Evolutionary conservation across 2,113 vertebrate genomes (phyloP), one percentile per base, ranked within the genome.

Genomic region (Siniperca knerii): DNA sequence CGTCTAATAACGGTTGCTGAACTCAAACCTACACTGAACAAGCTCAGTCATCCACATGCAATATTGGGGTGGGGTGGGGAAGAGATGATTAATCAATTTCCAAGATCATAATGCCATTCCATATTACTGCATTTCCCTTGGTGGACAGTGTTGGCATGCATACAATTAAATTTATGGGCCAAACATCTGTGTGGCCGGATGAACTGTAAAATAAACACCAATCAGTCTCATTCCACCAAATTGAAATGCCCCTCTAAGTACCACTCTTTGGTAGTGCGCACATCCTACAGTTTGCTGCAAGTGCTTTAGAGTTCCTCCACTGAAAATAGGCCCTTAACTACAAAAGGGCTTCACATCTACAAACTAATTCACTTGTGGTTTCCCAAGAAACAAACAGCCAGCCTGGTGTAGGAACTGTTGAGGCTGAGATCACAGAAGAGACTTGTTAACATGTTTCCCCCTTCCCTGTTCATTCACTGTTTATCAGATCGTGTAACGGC

Each of bases 21-120:
- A 82, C 77, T 82, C 55, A 90, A 87, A 82, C 70, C 69, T 79
- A 84, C 66, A 60, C 70, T 29, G 67, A 70, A 77, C 67, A 71
- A 81, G 61, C 79, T 88, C 65, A 58, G 66, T 75, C 76, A 78
- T 85, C 65, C 87, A 89, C 88, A 90, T 90, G 90, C 85, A 90
- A 88, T 83, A 85, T 75, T 72, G 65, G 46, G 29, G 29, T 29
- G 29, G 29, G 29, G 29, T 29, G 29, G 29, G 29, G 29, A 29
- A 29, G 29, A 57, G 21, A 75, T 54, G 54, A 88, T 20, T 0
- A 84, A 60, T 77, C 21, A 16, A 48, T 69, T 78, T 87, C 79
- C 55, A 77, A 85, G 57, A 79, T 81, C 66, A 79, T 58, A 87
- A 85, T 83, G 81, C 84, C 83, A 54, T 77, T 85, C 55, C 50